These are phyloP conservation scores for Ctenodactylus gundi DNA, from an alignment of 2,113 vertebrate genomes.

Conservation along the genomic window DNA sequence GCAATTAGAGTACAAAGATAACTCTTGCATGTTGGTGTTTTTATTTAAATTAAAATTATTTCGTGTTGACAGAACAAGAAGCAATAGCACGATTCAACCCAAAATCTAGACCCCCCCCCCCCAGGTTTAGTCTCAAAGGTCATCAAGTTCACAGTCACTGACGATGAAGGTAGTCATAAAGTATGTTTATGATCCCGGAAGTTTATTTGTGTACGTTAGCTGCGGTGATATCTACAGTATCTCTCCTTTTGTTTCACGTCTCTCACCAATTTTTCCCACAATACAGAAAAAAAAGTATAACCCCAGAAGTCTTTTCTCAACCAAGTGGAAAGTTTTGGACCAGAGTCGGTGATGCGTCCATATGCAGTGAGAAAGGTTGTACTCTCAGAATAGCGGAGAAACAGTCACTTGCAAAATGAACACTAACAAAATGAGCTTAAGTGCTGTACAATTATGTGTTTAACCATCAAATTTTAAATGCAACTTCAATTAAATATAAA, in stretches of 20 bases:
- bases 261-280: neutral
- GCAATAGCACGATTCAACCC: neutral
- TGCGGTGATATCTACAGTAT: neutral
- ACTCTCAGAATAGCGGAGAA: neutral
- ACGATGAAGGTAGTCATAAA: neutral
- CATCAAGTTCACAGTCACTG: neutral
- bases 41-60: constrained; percentile 25
- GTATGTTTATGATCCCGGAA: neutral
- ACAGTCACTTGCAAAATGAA: neutral
- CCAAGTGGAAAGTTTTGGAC: neutral
- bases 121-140: neutral
- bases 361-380: neutral
- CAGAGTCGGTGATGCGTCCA: neutral
- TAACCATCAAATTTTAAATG: neutral
- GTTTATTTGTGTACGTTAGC: neutral
- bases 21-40: constrained; percentile 23
- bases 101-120: neutral
- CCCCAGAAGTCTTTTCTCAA: neutral
- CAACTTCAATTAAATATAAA: neutral
- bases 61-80: neutral
- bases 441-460: neutral
- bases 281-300: neutral
- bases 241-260: neutral
- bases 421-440: neutral
- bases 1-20: neutral